Percentiles rank a stretch among this genome's conserved stretches.
Conservation (phyloP, 2,888 invertebrate species). For the Strigamia transsilvanica region DNA sequence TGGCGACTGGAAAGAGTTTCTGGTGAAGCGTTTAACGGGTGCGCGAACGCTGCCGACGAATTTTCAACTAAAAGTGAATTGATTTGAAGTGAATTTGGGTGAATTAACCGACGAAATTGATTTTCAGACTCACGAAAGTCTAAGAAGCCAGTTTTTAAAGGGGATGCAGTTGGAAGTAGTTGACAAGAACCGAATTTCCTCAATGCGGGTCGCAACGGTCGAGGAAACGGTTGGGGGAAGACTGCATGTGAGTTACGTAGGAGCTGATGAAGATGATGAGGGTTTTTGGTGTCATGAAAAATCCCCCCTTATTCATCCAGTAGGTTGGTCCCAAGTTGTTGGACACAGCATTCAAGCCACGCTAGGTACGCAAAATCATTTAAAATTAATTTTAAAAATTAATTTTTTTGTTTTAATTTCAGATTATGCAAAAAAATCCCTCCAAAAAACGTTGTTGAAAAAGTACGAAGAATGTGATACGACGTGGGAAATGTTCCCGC, state of each 20-base stretch:
- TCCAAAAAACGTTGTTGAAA: constrained; percentile 68
- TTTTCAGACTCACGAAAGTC: constrained; percentile 62
- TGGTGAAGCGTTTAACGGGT: constrained; percentile 89
- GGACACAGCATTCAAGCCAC: constrained; percentile 90
- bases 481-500: constrained; percentile 77
- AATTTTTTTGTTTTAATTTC: no score
- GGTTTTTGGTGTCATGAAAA: constrained; percentile 97
- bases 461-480: constrained; percentile 80
- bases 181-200: constrained; percentile 93
- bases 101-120: no score
- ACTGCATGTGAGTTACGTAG: constrained; percentile 88
- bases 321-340: constrained; percentile 93
- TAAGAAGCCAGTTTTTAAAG: constrained; percentile 67
- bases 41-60: constrained; percentile 94
- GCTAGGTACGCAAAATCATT: constrained; percentile 63
- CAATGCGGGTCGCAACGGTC: constrained; percentile 85
- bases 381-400: background rate
- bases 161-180: constrained; percentile 92
- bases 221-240: constrained; percentile 91
- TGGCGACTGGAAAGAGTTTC: constrained; percentile 94
- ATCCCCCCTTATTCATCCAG: constrained; percentile 91
- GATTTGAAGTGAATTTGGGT: no score
- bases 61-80: constrained; percentile 81
- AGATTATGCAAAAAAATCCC: constrained; percentile 64
- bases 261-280: constrained; percentile 78